phyloP scores from a whole-genome alignment of 1,140 invertebrate species.

The Eriosoma lanigerum region DNA sequence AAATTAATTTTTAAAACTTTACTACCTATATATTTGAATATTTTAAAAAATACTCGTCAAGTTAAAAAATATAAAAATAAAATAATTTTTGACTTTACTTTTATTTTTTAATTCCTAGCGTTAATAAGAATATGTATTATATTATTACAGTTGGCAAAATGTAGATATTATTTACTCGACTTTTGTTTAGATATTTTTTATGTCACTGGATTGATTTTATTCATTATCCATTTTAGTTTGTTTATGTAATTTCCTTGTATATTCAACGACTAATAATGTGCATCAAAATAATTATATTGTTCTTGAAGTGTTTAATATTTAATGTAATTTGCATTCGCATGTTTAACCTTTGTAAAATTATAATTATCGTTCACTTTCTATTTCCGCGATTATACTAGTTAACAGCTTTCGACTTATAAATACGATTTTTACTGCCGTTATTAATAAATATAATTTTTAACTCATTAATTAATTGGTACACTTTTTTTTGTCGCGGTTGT shows the following conservation, averaged over 20 bases:
- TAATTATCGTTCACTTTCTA: constrained; percentile 30
- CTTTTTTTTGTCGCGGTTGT: constrained; percentile 8
- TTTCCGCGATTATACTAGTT: constrained; percentile 2
- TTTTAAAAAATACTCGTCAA: too few relatives aligned
- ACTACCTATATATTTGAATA: too few relatives aligned
- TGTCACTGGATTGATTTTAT: too few relatives aligned
- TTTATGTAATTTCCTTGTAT: background rate
- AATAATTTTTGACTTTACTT: too few relatives aligned
- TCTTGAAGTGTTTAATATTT: too few relatives aligned
- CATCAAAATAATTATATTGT: background rate
- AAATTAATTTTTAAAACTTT: too few relatives aligned
- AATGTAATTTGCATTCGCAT: background rate
- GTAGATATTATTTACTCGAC: too few relatives aligned
- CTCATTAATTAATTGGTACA: background rate
- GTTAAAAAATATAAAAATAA: too few relatives aligned
- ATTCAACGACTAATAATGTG: background rate
- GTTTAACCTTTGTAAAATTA: background rate
- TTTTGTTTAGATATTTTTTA: too few relatives aligned
- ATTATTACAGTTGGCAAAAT: too few relatives aligned
- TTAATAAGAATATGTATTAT: too few relatives aligned
- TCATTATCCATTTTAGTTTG: constrained; percentile 7
- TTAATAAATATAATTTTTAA: background rate
- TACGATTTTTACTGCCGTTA: background rate
- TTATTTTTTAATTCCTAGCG: too few relatives aligned
- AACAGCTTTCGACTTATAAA: constrained; percentile 2